Percentiles rank a stretch among this genome's conserved stretches.
Conservation (phyloP, 2,888 invertebrate species). For the Agrotis segetum region DNA sequence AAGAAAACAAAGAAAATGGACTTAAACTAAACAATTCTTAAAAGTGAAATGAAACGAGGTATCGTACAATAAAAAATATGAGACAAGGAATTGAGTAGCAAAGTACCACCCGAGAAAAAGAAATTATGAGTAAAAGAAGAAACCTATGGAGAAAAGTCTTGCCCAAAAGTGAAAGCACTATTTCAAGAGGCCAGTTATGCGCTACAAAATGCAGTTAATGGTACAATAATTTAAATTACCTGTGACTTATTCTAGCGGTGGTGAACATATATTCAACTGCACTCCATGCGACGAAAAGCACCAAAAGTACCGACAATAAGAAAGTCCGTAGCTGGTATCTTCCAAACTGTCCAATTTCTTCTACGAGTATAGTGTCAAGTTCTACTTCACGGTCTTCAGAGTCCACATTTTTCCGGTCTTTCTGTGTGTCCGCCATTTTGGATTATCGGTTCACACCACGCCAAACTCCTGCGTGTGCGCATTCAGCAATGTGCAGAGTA, state of each 20-base stretch:
- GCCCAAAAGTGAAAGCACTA: too few relatives aligned
- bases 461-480: constrained; percentile 31
- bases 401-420: constrained; percentile 23
- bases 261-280: constrained; percentile 83
- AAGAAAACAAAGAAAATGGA: too few relatives aligned
- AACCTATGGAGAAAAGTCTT: neutral
- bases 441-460: neutral
- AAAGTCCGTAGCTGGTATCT: constrained; percentile 76
- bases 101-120: neutral
- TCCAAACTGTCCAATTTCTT: constrained; percentile 84
- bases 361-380: constrained; percentile 78
- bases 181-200: too few relatives aligned
- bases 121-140: too few relatives aligned
- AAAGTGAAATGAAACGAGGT: too few relatives aligned
- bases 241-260: constrained; percentile 79
- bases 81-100: neutral
- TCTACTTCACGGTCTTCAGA: constrained; percentile 66
- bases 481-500: constrained; percentile 19
- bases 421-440: constrained; percentile 32
- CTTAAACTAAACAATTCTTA: too few relatives aligned
- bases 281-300: constrained; percentile 78
- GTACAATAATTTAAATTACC: constrained; percentile 66
- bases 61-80: neutral
- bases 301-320: constrained; percentile 69
- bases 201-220: neutral